Evolutionary conservation across 2,888 invertebrate species (phyloP).

Genomic region (Subacronicta megacephala): DNA sequence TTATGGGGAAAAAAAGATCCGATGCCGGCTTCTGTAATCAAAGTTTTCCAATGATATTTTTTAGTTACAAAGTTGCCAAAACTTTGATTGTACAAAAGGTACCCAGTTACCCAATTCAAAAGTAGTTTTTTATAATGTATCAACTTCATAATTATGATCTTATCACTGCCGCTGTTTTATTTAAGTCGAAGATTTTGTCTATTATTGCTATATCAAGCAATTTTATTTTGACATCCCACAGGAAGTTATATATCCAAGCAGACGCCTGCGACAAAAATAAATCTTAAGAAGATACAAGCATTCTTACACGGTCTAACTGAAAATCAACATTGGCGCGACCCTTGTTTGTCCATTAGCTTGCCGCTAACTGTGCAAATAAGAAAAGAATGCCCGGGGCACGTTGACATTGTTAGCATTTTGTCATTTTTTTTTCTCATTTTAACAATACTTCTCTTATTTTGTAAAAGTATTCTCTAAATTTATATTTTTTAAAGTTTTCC

Average conservation of each 20-base stretch:
- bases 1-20: conserved; percentile 48
- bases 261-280: conserved; percentile 70
- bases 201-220: too few species aligned
- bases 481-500: too few species aligned
- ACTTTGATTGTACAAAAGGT: conserved; percentile 14
- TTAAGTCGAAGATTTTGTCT: too few species aligned
- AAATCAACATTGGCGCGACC: conserved; percentile 85
- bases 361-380: conserved; percentile 82
- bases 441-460: background rate
- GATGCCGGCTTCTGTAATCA: conserved; percentile 48
- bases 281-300: conserved; percentile 81
- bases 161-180: too few species aligned
- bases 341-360: conserved; percentile 88
- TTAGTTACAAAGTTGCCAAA: conserved; percentile 22
- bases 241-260: conserved; percentile 31
- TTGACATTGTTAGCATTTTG: conserved; percentile 64
- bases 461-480: background rate
- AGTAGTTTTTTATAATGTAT: conserved; percentile 5
- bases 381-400: conserved; percentile 68
- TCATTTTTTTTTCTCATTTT: conserved; percentile 21
- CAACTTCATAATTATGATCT: too few species aligned
- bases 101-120: background rate
- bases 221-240: background rate
- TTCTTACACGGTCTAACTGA: conserved; percentile 78
- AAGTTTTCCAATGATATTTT: conserved; percentile 54